Base-by-base conservation (phyloP, 2,113 vertebrate genomes). In the Percopsis transmontana region DNA sequence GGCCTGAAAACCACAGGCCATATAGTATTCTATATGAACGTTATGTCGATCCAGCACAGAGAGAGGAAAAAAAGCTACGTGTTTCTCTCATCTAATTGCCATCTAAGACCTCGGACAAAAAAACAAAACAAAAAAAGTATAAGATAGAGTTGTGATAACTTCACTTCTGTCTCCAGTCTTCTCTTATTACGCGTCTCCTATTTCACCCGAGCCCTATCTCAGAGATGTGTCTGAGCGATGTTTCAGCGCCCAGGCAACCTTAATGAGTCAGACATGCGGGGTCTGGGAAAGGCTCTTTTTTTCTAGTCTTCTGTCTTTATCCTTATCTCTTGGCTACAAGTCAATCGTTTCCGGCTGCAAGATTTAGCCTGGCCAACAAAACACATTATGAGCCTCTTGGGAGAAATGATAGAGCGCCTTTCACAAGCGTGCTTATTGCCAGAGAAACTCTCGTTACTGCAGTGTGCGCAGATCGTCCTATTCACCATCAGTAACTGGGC, bases 21-120 rank as follows among this genome's bases (percentile, higher is more conserved):
- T n/a, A n/a, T n/a, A 33, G 5, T 6, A 33, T 7, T 33, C 5
- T 7, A 4, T 33, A 7, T 33, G 27, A 33, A 33, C 27, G 1
- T 7, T 33, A 6, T 33, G 27, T 33, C 27, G 5, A 7, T 33
- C 27, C 27, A 33, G 27, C 5, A 7, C 8, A 7, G 27, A 33
- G 8, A 33, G 8, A 33, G 27, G 6, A 33, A 33, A 33, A 33
- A 74, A 64, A 71, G 55, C 42, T 66, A 20, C 40, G 41, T 65
- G 68, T 62, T n/a, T 68, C 65, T 72, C 44, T 5, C 20, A 58
- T 63, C 55, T 84, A 85, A 86, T 82, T 85, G 82, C 63, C 77
- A 66, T 70, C 48, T 68, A 45, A 75, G 66, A 61, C 70, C 70
- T 64, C 60, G 72, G 77, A 83, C 23, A n/a, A 3, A 38, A 64